phyloP scores from a whole-genome alignment of 2,113 vertebrate genomes.

The Istiophorus platypterus region DNA sequence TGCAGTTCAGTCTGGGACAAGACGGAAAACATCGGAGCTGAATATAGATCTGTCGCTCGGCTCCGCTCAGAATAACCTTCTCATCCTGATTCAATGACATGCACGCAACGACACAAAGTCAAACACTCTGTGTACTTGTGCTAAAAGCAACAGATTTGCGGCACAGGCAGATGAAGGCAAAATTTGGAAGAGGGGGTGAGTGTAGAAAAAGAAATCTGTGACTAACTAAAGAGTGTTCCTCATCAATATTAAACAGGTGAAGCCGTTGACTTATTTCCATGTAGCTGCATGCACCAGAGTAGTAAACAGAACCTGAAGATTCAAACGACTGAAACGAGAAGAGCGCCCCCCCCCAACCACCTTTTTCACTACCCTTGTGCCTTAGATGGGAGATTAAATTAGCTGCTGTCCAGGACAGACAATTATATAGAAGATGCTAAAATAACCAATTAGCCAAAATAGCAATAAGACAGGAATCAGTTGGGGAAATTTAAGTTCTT shows the following conservation, averaged over 20 bases:
- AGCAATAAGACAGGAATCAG: not conserved
- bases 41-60: not conserved
- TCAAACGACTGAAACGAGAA: not conserved
- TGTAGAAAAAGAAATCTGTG: not conserved
- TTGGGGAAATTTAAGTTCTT: not conserved
- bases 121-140: not conserved
- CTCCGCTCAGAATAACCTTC: not conserved
- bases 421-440: conserved; percentile 3
- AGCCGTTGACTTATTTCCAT: conserved; percentile 4
- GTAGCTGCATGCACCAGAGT: not conserved
- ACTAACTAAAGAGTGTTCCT: not conserved
- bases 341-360: too few species aligned
- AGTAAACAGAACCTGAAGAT: not conserved
- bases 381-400: not conserved
- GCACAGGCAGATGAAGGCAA: not conserved
- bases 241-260: conserved; percentile 24
- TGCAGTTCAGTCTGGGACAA: not conserved
- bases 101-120: not conserved
- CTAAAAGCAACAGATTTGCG: not conserved
- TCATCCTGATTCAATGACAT: not conserved
- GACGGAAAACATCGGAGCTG: not conserved
- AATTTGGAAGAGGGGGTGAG: not conserved
- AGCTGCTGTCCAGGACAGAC: not conserved
- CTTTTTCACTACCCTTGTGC: not conserved
- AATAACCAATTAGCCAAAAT: conserved; percentile 4